Evolutionary conservation across 2,797 vertebrate genomes (phyloP).

Genomic region (Manis pentadactyla): DNA sequence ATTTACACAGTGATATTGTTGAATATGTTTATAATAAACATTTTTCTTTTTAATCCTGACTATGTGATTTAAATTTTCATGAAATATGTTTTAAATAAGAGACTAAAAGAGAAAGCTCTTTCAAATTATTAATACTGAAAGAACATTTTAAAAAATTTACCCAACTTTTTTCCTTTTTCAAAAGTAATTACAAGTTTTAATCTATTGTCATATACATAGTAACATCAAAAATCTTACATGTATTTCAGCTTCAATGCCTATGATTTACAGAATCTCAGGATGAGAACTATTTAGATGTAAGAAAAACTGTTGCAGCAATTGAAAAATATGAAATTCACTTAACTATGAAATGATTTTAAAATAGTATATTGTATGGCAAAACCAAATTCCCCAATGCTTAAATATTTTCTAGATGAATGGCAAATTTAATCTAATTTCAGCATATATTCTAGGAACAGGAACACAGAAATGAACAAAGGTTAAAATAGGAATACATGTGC

Average conservation of each 20-base stretch:
- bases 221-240: not conserved
- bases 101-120: not conserved
- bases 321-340: not conserved
- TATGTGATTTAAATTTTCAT: not conserved
- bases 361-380: not conserved
- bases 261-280: not conserved
- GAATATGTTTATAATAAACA: not conserved
- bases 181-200: not conserved
- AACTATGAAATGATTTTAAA: not conserved
- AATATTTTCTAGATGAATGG: not conserved
- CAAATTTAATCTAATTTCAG: not conserved
- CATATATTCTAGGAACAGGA: not conserved
- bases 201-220: not conserved
- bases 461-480: slow-evolving; percentile 30
- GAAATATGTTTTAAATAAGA: not conserved
- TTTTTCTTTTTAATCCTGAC: not conserved
- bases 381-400: not conserved
- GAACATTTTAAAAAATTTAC: not conserved
- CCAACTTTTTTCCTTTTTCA: not conserved
- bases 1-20: not conserved
- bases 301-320: not conserved
- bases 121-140: not conserved
- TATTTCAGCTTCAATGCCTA: not conserved
- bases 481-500: not conserved
- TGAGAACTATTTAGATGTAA: not conserved